Evolutionary conservation across 2,797 vertebrate genomes (phyloP).

Genomic region (Intellagama lesueurii): DNA sequence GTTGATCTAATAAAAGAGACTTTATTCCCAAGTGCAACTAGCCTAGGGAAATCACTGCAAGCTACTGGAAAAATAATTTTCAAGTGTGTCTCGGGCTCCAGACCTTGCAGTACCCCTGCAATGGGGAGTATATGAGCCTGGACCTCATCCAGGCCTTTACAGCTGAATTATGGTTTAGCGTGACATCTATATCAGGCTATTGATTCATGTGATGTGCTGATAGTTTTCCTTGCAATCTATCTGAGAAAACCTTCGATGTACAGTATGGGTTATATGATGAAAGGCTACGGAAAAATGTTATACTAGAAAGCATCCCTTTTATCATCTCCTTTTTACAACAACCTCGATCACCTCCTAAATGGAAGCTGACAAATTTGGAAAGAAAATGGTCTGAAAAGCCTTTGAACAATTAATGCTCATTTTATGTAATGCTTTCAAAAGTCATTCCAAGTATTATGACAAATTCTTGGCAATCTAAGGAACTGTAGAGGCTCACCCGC

Average conservation of each 20-base stretch:
- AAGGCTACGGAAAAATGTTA: background rate
- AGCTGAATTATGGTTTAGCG: background rate
- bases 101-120: background rate
- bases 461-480: constrained; percentile 11
- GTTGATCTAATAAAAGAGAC: too few relatives aligned
- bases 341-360: background rate
- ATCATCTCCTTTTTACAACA: background rate
- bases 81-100: too few relatives aligned
- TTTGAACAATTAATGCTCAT: constrained; percentile 33
- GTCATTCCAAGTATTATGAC: constrained; percentile 21
- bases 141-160: background rate
- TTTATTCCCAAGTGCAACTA: too few relatives aligned
- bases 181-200: background rate
- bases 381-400: background rate
- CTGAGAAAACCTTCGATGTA: background rate
- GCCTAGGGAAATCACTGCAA: too few relatives aligned
- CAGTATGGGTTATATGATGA: background rate
- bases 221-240: background rate
- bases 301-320: background rate
- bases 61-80: too few relatives aligned
- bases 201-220: background rate
- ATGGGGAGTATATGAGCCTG: background rate
- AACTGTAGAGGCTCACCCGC: background rate
- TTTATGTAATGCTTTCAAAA: constrained; percentile 26
- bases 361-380: constrained; percentile 17